Conservation (phyloP, 2,113 vertebrate genomes). For the Hypanus sabinus region DNA sequence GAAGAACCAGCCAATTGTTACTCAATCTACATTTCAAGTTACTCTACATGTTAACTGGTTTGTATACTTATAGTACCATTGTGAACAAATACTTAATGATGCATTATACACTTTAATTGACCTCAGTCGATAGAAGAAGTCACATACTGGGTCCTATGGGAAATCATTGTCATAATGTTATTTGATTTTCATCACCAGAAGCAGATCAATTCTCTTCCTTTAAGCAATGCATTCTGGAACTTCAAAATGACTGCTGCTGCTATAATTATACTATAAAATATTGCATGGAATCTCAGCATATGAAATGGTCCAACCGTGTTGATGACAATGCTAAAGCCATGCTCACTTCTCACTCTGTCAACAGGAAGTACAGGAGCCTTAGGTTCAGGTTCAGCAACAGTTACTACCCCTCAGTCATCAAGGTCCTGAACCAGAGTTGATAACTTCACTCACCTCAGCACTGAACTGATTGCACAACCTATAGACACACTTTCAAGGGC, state of each 20-base stretch:
- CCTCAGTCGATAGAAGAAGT: not conserved
- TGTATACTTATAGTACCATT: not conserved
- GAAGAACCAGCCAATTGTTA: not conserved
- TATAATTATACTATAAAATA: not conserved
- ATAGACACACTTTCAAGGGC: too few species aligned
- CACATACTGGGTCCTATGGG: not conserved
- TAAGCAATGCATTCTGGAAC: not conserved
- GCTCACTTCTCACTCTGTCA: too few species aligned
- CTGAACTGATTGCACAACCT: too few species aligned
- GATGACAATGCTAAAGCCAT: not conserved
- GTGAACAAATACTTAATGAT: not conserved
- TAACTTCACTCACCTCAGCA: too few species aligned
- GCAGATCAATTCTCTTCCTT: not conserved
- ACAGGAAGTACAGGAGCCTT: too few species aligned
- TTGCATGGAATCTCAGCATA: not conserved
- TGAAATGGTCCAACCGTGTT: conserved; percentile 2
- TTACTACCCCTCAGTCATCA: too few species aligned
- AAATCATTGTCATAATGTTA: not conserved
- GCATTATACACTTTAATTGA: not conserved
- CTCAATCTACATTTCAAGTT: not conserved
- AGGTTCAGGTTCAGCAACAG: too few species aligned
- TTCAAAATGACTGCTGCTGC: not conserved
- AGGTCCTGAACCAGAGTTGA: too few species aligned
- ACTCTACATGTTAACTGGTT: not conserved
- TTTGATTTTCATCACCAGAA: not conserved